Evolutionary conservation across 2,888 invertebrate species (phyloP).

Genomic region (Polietes domitor): DNA sequence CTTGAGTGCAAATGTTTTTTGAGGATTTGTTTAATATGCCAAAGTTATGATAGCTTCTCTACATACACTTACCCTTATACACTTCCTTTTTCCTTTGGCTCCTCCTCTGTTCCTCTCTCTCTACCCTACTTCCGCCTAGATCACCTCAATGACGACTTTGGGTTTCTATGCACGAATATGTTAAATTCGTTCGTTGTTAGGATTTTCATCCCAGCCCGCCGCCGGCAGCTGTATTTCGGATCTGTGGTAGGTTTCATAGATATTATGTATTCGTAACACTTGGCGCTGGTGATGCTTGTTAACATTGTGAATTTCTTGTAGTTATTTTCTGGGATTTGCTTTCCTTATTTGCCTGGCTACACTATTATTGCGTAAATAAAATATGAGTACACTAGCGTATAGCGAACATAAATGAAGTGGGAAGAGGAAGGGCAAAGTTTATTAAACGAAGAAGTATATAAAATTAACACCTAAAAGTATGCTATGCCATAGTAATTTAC

Average conservation of each 20-base stretch:
- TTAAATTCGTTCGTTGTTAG: not conserved
- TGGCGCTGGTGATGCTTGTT: not conserved
- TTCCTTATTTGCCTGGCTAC: not conserved
- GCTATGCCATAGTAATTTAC: not conserved
- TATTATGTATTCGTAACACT: constrained; percentile 2
- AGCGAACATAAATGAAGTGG: not conserved
- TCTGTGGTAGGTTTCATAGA: not conserved
- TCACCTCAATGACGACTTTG: not conserved
- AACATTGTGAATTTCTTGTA: not conserved
- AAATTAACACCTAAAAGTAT: constrained; percentile 7
- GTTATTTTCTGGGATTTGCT: not conserved
- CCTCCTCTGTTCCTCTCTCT: no score
- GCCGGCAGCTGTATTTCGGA: not conserved
- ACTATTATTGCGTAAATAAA: not conserved
- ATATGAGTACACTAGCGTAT: not conserved
- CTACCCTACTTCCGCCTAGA: not conserved
- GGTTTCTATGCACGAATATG: constrained; percentile 6
- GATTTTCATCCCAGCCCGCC: no score
- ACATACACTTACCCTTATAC: not conserved
- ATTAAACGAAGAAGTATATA: not conserved
- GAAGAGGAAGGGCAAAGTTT: not conserved
- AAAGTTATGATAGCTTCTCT: constrained; percentile 49
- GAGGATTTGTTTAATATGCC: constrained; percentile 56
- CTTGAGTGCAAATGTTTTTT: constrained; percentile 62
- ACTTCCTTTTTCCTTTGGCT: not conserved